Evolutionary conservation across 2,797 vertebrate species (phyloP), one percentile per base, ranked within the genome.

Genomic region (Anguilla marmorata): DNA sequence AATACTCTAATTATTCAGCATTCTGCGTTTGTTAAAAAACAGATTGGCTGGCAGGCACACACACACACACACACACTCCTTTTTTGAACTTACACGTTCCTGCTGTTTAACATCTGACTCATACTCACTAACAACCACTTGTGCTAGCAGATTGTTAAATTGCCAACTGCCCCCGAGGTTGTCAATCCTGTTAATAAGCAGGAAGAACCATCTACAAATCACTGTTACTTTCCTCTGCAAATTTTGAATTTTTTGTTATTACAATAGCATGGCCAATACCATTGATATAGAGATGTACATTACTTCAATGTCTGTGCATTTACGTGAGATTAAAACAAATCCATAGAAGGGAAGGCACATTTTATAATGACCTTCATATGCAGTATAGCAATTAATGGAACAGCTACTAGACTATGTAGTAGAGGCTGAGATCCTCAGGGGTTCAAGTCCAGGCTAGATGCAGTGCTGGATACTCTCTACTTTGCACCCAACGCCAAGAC

Each of bases 261-360:
- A 58, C 12, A 14, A 12, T 19, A 14, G 12, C 2, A 58, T 58
- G 56, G 12, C 2, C 56, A 58, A 58, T 58, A 12, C 9, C 16
- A 19, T 58, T 19, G 56, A 14, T 14, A 14, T 2, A 19, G 56
- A 58, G 16, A 58, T 24, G 21, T 66, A 11, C 69, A 30, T 30
- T 72, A 11, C 63, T 66, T 66, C 14, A 63, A 63, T 63, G 12
- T 41, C 24, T 9, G n/a, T 72, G 2, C 27, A 30, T 72, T 72
- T 11, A 14, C n/a, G 19, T 30, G 33, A n/a, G 50, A 82, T 56
- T 83, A 76, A 83, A 63, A 72, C 41, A 16, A 8, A 82, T 82
- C 84, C 80, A 89, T 83, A 80, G 66, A 56, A 60, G 30, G 41
- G 56, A 85, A 86, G n/a, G 11, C 60, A 37, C 9, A 37, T 16